Conservation (phyloP, 2,888 invertebrate species). For the Agrilus mali region DNA sequence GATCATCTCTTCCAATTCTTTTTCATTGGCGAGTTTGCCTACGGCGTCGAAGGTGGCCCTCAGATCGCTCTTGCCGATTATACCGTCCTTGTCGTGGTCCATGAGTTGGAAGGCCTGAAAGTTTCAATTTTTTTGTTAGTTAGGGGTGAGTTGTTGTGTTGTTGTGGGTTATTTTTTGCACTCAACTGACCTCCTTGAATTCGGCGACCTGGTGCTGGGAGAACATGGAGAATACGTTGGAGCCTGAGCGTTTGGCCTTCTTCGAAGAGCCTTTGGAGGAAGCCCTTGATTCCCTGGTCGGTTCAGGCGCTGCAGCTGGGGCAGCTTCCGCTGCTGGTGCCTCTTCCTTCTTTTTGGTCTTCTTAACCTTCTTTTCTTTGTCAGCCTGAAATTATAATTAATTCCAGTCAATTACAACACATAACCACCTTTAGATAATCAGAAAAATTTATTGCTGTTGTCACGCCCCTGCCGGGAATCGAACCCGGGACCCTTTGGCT, state of each 20-base stretch:
- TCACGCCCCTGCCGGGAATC: no score
- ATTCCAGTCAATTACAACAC: no score
- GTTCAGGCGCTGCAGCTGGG: constrained; percentile 56
- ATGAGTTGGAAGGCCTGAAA: constrained; percentile 83
- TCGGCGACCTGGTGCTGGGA: constrained; percentile 91
- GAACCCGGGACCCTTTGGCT: no score
- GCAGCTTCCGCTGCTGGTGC: constrained; percentile 49
- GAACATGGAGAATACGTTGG: constrained; percentile 96
- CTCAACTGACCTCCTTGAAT: constrained; percentile 71
- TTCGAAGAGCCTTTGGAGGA: constrained; percentile 73
- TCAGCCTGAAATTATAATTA: constrained; percentile 52
- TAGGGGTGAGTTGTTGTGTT: neutral
- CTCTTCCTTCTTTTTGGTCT: constrained; percentile 71
- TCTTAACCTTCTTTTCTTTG: constrained; percentile 87
- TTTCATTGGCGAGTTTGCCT: constrained; percentile 79
- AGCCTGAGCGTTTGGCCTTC: constrained; percentile 78
- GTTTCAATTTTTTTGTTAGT: neutral
- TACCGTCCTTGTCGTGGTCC: constrained; percentile 83
- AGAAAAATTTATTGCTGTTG: no score
- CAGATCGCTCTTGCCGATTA: constrained; percentile 71
- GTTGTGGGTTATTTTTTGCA: no score
- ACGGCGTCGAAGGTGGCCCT: constrained; percentile 86
- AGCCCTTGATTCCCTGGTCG: constrained; percentile 56
- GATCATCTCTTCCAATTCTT: constrained; percentile 84
- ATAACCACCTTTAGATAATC: no score